Base-by-base conservation (phyloP, 1,140 invertebrate species). In the Belonocnema kinseyi region DNA sequence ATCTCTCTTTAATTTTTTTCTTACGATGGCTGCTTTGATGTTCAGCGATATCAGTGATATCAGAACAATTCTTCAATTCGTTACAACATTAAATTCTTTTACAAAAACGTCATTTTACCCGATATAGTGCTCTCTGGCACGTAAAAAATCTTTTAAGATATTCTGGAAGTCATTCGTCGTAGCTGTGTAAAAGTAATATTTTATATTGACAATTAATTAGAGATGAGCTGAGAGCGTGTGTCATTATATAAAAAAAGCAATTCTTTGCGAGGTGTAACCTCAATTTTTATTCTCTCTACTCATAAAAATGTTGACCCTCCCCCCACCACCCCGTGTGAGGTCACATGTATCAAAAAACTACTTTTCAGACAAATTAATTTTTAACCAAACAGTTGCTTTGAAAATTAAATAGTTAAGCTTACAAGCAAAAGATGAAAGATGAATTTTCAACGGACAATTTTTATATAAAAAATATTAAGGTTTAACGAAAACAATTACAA, bases 1-100 rank as follows among this genome's bases (percentile, higher is more conserved):
- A 81, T 83, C 79, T 77, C 77, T 50, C 74, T 82, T 76, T 58
- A 51, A 75, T 75, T 75, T 52, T 75, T 66, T 66, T 66, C 54
- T 33, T 61, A 5, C 33, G 21, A 13, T 19, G 74, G 53, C 26
- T 51, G 50, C 72, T 73, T 73, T 73, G 72, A 75, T 75, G 56
- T 46, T 51, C n/a, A 66, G 56, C 40, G 50, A 75, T 75, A 75
- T 66, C 74, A 61, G 56, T 21, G 56, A 66, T 61, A 66, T 75
- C 46, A 61, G 66, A 66, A 66, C 40, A 33, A 66, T 66, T 66
- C 58, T 66, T 66, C 6, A 16, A 66, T 66, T 66, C 58, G 26
- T 70, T 56, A 70, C 56, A 46, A 46, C 74, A 70, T 75, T 1
- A 75, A 66, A 75, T 61, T 50, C 51, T 56, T 66, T 6, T 51